Evolutionary conservation across 64 coral and sea anemone species (phyloP).

Genomic region (Orbicella faveolata): DNA sequence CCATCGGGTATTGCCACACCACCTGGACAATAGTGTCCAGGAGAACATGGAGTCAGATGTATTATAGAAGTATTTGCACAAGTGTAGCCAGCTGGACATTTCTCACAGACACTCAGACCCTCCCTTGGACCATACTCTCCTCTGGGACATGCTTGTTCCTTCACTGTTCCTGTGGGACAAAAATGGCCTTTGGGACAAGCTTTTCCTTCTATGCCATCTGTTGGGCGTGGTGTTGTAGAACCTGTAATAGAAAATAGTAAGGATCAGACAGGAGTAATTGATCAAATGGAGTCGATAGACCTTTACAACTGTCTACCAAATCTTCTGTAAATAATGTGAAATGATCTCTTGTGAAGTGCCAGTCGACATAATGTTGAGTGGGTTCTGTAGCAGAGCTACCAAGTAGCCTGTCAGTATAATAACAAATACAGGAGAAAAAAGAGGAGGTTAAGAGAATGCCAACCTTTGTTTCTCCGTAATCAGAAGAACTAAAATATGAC

Average conservation of each 20-base stretch:
- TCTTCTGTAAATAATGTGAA: too few relatives aligned
- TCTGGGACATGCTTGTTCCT: conserved; percentile 71
- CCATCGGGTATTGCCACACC: conserved; percentile 49
- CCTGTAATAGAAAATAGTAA: conserved; percentile 55
- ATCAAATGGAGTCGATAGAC: too few relatives aligned
- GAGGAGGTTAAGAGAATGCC: too few relatives aligned
- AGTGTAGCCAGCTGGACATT: conserved; percentile 74
- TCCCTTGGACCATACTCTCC: conserved; percentile 58
- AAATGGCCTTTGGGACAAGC: conserved; percentile 84
- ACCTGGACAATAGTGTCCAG: conserved; percentile 86
- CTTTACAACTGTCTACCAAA: too few relatives aligned
- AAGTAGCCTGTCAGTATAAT: too few relatives aligned
- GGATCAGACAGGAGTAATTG: neutral
- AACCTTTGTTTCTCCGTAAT: too few relatives aligned
- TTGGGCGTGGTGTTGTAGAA: conserved; percentile 78
- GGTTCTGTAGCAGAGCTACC: too few relatives aligned
- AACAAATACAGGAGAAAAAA: too few relatives aligned
- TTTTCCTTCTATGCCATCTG: conserved; percentile 74
- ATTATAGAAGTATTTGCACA: conserved; percentile 84
- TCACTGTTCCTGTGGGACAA: conserved; percentile 80
- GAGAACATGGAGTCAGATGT: conserved; percentile 59
- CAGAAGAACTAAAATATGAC: too few relatives aligned
- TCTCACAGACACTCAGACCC: conserved; percentile 48
- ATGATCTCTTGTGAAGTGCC: too few relatives aligned
- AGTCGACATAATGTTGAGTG: too few relatives aligned